Evolutionary conservation across 2,888 invertebrate species (phyloP).

Genomic region (Drosophila longiperda): DNA sequence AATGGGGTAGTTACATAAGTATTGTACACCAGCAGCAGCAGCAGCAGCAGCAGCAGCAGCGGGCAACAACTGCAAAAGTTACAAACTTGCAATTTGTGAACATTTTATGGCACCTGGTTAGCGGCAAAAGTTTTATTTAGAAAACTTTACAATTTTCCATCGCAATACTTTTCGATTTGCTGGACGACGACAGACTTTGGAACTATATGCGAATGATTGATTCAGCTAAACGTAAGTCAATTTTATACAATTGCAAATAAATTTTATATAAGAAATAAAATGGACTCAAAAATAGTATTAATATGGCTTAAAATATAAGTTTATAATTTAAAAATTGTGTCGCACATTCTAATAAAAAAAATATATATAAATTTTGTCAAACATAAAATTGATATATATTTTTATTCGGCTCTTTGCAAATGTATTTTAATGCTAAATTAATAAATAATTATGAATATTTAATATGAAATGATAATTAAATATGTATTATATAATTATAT

Average conservation of each 20-base stretch:
- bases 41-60: slow-evolving; percentile 2
- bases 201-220: neutral
- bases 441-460: neutral
- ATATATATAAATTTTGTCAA: neutral
- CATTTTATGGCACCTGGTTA: slow-evolving; percentile 42
- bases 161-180: slow-evolving; percentile 45
- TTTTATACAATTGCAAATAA: neutral
- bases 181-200: slow-evolving; percentile 1
- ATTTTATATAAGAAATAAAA: neutral
- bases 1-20: neutral
- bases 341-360: neutral
- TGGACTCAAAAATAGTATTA: rapidly evolving
- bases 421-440: neutral
- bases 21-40: slow-evolving; percentile 8
- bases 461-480: neutral
- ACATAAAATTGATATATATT: neutral
- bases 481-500: neutral
- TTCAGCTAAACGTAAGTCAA: neutral
- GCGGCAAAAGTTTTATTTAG: slow-evolving; percentile 10
- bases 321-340: neutral
- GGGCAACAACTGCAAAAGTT: slow-evolving; percentile 10
- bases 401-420: neutral
- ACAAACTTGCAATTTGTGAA: slow-evolving; percentile 57
- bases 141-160: slow-evolving; percentile 46
- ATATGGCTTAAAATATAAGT: neutral